phyloP scores from a whole-genome alignment of 2,113 vertebrate genomes.

The Eonycteris spelaea region DNA sequence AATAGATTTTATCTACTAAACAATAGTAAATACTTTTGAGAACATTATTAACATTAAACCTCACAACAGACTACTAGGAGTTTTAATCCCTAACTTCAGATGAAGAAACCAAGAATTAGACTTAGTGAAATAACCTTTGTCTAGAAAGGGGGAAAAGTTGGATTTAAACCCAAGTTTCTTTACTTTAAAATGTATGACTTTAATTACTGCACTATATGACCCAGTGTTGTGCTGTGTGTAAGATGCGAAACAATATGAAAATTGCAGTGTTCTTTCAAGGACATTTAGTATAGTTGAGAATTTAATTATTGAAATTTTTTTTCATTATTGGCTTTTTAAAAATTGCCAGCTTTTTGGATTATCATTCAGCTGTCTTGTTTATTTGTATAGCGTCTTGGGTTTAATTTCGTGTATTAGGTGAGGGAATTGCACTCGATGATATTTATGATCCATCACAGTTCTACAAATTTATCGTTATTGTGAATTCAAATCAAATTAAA shows the following conservation, averaged over 20 bases:
- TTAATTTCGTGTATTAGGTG: not conserved
- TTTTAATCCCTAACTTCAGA: not conserved
- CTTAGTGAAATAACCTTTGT: not conserved
- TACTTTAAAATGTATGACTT: not conserved
- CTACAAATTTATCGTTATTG: not conserved
- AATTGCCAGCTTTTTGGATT: not conserved
- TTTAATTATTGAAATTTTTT: not conserved
- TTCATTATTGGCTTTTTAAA: not conserved
- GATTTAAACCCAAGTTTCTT: not conserved
- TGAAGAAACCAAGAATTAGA: not conserved
- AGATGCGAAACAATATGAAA: not conserved
- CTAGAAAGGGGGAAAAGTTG: not conserved
- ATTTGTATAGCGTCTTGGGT: not conserved
- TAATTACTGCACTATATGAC: not conserved
- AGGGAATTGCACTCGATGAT: not conserved
- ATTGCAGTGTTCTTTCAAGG: not conserved
- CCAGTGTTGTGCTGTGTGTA: not conserved
- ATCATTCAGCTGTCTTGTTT: not conserved
- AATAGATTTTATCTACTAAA: not conserved
- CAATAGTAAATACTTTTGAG: not conserved
- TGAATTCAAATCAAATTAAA: not conserved
- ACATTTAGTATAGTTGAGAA: not conserved
- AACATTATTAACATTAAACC: not conserved
- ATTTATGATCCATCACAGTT: not conserved
- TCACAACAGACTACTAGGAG: not conserved